These are phyloP conservation scores for Ptychodera flava DNA, from an alignment of 35 echinoderm and acorn worm species.

Conservation along the genomic window DNA sequence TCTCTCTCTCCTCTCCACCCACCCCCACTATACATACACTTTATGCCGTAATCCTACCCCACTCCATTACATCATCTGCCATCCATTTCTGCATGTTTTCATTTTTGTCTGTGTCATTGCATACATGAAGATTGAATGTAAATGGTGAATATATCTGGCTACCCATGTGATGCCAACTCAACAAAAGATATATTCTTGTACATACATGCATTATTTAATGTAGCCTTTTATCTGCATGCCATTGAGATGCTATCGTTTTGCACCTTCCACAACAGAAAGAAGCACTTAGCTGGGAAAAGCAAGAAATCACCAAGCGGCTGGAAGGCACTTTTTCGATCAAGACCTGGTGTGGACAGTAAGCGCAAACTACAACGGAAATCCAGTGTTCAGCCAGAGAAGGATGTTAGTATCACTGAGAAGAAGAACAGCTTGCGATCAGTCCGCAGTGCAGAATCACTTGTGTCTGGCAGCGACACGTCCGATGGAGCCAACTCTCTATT, in stretches of 20 bases:
- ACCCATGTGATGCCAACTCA: too few species aligned
- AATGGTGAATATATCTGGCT: too few species aligned
- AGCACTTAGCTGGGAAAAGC: slow-evolving; percentile 29
- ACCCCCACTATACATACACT: too few species aligned
- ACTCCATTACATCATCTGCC: too few species aligned
- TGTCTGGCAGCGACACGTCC: slow-evolving; percentile 21
- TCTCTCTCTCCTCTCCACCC: too few species aligned
- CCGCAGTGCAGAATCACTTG: slow-evolving; percentile 70
- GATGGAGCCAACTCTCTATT: not conserved
- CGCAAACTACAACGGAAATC: slow-evolving; percentile 14
- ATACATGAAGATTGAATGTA: too few species aligned
- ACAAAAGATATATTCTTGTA: too few species aligned
- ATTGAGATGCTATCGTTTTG: not conserved
- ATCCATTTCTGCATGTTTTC: too few species aligned
- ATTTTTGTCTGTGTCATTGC: too few species aligned
- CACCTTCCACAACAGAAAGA: not conserved
- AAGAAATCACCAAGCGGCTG: slow-evolving; percentile 78
- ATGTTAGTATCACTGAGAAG: slow-evolving; percentile 21
- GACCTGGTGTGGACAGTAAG: slow-evolving; percentile 49
- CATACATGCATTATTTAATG: not conserved
- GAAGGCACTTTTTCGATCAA: slow-evolving; percentile 61
- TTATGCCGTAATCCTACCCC: too few species aligned
- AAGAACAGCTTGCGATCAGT: slow-evolving; percentile 57
- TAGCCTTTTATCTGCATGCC: not conserved
- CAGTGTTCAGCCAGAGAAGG: not conserved